Percentiles rank a stretch among this genome's conserved stretches.
Conservation (phyloP, 2,797 vertebrate species). For the Pangasius djambal region DNA sequence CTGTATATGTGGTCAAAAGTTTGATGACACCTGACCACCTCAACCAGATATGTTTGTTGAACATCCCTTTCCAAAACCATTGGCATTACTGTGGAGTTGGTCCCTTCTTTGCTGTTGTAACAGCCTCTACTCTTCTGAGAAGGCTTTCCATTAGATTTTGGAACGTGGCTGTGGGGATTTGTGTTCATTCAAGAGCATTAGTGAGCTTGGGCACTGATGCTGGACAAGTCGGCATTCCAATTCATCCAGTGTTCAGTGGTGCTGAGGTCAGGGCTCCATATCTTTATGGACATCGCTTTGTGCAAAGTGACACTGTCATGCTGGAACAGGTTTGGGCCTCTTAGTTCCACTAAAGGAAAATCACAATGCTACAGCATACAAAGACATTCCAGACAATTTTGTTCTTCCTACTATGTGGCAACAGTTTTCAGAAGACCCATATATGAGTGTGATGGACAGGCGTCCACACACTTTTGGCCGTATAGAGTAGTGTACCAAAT, state of each 20-base stretch:
- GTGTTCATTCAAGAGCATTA: background rate
- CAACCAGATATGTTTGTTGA: background rate
- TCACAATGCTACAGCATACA: background rate
- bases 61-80: background rate
- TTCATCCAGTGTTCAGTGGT: background rate
- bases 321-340: background rate
- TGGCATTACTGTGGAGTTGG: background rate
- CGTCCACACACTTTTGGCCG: background rate
- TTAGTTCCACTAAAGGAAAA: background rate
- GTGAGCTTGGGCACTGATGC: background rate
- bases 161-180: background rate
- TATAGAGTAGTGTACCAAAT: background rate
- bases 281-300: background rate
- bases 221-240: background rate
- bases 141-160: background rate
- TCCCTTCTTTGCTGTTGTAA: background rate
- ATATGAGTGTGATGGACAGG: background rate
- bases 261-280: background rate
- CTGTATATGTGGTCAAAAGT: background rate
- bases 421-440: background rate
- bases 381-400: background rate
- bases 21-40: background rate
- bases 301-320: background rate
- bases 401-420: background rate
- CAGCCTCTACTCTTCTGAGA: background rate